Evolutionary conservation across 2,888 invertebrate genomes (phyloP).

Genomic region (Caenorhabditis angaria): DNA sequence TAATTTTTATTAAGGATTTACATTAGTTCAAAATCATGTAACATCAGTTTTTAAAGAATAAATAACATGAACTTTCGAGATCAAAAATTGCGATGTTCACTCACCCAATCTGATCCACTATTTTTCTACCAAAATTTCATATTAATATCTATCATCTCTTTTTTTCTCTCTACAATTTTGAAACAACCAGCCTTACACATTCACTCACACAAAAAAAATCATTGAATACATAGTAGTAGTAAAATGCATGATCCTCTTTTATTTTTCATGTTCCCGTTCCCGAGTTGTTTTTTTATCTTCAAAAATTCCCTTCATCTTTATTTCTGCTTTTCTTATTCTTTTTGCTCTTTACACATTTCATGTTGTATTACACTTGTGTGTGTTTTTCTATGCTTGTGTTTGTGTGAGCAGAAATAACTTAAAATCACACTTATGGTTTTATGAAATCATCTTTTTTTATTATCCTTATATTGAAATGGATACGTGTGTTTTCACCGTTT

Average conservation of each 20-base stretch:
- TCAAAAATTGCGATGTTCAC: no score
- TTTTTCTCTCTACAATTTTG: not conserved
- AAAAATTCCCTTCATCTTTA: not conserved
- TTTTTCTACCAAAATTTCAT: no score
- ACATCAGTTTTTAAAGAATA: no score
- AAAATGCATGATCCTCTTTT: not conserved
- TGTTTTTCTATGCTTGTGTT: not conserved
- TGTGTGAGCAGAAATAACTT: not conserved
- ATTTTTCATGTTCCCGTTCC: not conserved
- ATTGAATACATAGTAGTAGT: not conserved
- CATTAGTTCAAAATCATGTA: no score
- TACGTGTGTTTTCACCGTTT: no score
- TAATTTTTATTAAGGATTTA: no score
- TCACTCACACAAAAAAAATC: no score
- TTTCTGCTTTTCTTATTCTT: slow-evolving; percentile 31
- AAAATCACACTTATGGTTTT: not conserved
- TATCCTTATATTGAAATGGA: no score
- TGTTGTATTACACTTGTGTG: slow-evolving; percentile 45
- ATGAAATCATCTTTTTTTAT: not conserved
- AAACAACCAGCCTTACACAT: not conserved
- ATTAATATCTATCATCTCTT: not conserved
- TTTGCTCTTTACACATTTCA: slow-evolving; percentile 51
- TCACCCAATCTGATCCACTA: no score
- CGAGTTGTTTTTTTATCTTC: not conserved
- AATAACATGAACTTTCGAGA: no score